Conservation (phyloP, 64 coral and sea anemone species). For the Dendronephthya gigantea region DNA sequence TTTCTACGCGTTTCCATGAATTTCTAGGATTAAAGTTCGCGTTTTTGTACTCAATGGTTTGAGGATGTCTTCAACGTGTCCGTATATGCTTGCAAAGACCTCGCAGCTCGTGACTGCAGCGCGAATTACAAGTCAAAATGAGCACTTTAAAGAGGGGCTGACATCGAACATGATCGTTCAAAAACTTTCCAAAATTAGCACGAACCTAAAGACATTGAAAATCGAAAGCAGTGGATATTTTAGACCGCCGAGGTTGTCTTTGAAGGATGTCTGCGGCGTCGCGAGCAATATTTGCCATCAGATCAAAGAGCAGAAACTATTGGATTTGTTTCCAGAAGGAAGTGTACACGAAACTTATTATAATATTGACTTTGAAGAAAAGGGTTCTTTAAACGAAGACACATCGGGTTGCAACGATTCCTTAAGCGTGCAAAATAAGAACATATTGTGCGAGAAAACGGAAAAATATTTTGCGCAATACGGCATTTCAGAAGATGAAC, state of each 20-base stretch:
- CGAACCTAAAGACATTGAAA: neutral
- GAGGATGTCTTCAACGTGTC: neutral
- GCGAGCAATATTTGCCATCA: neutral
- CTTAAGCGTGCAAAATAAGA: neutral
- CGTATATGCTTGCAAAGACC: neutral
- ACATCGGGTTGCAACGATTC: neutral
- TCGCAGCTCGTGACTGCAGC: neutral
- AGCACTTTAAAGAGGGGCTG: neutral
- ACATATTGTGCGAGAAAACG: neutral
- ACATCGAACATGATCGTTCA: neutral
- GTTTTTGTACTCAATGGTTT: neutral
- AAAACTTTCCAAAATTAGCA: neutral
- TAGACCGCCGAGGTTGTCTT: neutral
- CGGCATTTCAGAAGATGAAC: neutral
- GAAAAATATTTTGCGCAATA: neutral
- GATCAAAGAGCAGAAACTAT: neutral
- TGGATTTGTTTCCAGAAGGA: neutral
- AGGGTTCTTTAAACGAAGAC: neutral
- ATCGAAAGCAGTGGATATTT: neutral
- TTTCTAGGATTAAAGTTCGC: neutral
- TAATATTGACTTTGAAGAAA: neutral
- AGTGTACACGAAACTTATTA: neutral
- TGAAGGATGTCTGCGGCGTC: neutral
- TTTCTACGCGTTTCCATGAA: neutral
- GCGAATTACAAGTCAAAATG: neutral